Evolutionary conservation across 2,797 vertebrate species (phyloP).

Genomic region (Anniella stebbinsi): DNA sequence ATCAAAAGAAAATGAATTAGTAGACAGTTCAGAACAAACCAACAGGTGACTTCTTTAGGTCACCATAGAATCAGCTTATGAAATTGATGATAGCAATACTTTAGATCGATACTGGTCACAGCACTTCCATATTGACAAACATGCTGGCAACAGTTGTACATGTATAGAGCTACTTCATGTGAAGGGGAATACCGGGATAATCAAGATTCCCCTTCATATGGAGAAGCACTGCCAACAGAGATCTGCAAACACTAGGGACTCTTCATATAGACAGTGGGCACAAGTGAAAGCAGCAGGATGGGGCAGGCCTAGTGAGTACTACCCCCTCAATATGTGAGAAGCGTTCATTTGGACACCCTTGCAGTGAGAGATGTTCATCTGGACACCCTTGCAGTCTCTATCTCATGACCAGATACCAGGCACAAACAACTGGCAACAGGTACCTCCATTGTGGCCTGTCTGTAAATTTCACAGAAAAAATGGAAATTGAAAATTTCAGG

Average conservation of each 20-base stretch:
- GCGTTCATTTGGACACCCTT: background rate
- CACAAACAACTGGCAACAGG: background rate
- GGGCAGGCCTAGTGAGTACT: background rate
- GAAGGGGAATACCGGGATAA: background rate
- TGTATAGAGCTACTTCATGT: background rate
- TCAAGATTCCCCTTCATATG: background rate
- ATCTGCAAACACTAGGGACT: background rate
- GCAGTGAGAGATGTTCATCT: background rate
- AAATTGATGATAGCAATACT: background rate
- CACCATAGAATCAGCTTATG: background rate
- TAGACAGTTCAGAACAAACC: background rate
- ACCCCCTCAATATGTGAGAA: background rate
- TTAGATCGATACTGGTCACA: background rate
- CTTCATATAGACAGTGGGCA: background rate
- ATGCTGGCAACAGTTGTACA: background rate
- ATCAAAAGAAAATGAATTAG: background rate
- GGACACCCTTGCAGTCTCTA: background rate
- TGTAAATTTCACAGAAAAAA: background rate
- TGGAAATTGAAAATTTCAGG: background rate
- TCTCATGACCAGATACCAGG: background rate
- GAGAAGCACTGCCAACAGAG: background rate
- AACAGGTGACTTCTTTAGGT: background rate
- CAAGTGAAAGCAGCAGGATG: background rate
- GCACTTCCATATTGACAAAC: background rate
- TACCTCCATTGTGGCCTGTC: background rate